Evolutionary conservation across 2,113 vertebrate genomes (phyloP).

Genomic region (Sciurus niger): DNA sequence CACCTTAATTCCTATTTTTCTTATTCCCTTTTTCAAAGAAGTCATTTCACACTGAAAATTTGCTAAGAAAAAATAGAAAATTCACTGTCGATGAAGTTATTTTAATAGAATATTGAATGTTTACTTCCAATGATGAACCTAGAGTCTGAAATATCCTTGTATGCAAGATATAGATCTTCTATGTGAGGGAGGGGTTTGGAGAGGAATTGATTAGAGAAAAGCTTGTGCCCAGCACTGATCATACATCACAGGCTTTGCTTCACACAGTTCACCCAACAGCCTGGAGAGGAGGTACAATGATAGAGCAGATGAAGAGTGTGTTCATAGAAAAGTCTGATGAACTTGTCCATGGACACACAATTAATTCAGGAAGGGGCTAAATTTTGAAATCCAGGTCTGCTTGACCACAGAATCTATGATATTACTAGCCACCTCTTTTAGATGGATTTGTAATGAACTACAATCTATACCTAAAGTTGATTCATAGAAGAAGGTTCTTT

Average conservation of each 20-base stretch:
- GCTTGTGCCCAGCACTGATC: background rate
- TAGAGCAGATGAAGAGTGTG: background rate
- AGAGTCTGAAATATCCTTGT: background rate
- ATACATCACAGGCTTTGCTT: background rate
- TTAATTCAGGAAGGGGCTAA: background rate
- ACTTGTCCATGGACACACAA: background rate
- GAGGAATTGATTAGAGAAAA: background rate
- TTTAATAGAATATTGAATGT: background rate
- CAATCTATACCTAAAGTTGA: background rate
- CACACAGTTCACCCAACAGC: background rate
- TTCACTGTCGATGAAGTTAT: background rate
- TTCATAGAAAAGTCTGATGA: background rate
- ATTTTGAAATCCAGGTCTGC: conserved; percentile 27
- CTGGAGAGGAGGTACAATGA: background rate
- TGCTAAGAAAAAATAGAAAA: conserved; percentile 55
- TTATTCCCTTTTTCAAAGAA: conserved; percentile 5
- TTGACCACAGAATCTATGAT: background rate
- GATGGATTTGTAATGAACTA: background rate
- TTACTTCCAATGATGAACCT: background rate
- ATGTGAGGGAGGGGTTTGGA: background rate
- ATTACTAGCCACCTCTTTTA: background rate
- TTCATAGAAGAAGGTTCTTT: background rate
- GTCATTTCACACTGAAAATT: conserved; percentile 42
- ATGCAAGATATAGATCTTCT: background rate
- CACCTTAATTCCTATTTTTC: conserved; percentile 50